These are phyloP conservation scores for Enhydra lutris DNA, from an alignment of 2,113 vertebrate species.

Conservation along the genomic window DNA sequence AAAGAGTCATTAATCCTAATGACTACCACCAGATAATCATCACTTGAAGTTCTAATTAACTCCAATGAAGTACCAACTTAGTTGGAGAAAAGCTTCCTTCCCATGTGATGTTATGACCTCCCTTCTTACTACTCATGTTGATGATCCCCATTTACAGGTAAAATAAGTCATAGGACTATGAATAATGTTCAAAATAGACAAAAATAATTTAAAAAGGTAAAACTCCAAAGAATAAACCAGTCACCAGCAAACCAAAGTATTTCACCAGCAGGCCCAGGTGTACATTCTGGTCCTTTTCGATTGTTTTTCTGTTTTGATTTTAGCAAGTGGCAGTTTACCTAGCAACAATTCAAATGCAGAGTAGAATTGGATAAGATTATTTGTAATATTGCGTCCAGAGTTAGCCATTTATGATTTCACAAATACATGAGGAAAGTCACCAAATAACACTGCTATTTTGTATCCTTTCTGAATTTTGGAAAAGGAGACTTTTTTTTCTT, in stretches of 20 bases:
- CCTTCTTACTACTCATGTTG: neutral
- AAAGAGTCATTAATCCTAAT: neutral
- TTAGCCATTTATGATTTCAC: neutral
- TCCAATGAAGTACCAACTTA: neutral
- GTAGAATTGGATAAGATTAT: neutral
- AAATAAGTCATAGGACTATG: neutral
- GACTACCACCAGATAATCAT: neutral
- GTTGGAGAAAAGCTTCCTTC: neutral
- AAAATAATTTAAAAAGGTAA: neutral
- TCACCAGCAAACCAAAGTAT: neutral
- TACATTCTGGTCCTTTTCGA: neutral
- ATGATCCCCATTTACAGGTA: neutral
- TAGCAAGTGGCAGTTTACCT: neutral
- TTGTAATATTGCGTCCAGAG: neutral
- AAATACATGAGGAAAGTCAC: neutral
- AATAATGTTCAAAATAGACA: neutral
- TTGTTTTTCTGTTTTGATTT: neutral
- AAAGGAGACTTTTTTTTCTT: neutral
- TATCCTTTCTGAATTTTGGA: neutral
- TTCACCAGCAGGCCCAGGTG: neutral
- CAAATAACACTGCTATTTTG: neutral
- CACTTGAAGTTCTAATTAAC: neutral
- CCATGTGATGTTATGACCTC: neutral
- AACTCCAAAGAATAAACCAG: neutral
- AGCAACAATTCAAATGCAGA: neutral